Conservation (phyloP, 2,113 vertebrate genomes). For the Gymnocephalus cernua region DNA sequence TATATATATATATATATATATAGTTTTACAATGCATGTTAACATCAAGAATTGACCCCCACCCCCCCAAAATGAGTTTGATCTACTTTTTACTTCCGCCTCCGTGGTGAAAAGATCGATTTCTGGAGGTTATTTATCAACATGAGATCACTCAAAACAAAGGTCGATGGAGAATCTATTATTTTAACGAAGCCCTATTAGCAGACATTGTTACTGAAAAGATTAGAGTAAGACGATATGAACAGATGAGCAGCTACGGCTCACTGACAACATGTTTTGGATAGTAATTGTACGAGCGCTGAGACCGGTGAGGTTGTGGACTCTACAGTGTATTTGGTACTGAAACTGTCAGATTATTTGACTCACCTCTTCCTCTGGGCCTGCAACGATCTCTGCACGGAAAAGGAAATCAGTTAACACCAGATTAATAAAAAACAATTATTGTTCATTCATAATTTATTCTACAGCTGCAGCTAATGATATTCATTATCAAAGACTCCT, state of each 20-base stretch:
- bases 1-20: too few relatives aligned
- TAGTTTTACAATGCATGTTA: too few relatives aligned
- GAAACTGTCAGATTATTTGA: background rate
- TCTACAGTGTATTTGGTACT: too few relatives aligned
- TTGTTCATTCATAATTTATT: background rate
- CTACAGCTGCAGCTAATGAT: background rate
- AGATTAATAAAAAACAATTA: background rate
- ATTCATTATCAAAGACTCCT: background rate
- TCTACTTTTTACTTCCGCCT: too few relatives aligned
- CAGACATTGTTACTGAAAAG: too few relatives aligned
- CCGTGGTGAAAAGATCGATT: too few relatives aligned
- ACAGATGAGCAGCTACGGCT: background rate
- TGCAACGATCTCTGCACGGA: slow-evolving; percentile 46
- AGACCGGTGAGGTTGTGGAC: background rate
- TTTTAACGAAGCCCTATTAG: too few relatives aligned
- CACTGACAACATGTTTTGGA: background rate
- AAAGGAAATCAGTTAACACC: background rate
- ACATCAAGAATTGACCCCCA: too few relatives aligned
- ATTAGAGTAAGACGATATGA: background rate
- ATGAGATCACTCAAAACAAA: too few relatives aligned
- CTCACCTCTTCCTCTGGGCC: slow-evolving; percentile 63
- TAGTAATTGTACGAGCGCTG: background rate
- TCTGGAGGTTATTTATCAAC: too few relatives aligned
- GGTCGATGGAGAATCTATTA: too few relatives aligned
- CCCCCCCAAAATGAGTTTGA: too few relatives aligned